Evolutionary conservation across 2,113 vertebrate species (phyloP), one percentile per base, ranked within the genome.

Genomic region (Percopsis transmontana): DNA sequence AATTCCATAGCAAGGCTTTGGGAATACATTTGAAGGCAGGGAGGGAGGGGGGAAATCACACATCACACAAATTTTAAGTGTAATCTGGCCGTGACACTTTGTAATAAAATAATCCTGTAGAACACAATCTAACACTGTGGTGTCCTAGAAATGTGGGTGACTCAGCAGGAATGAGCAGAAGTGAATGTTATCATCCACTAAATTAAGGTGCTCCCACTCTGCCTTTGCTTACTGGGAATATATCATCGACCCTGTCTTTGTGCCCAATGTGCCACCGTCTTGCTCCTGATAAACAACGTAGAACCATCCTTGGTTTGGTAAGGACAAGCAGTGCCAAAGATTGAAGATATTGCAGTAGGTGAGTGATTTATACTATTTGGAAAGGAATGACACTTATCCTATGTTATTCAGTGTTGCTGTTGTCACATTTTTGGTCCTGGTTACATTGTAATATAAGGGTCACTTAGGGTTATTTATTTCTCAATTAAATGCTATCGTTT

Each of bases 81-180:
- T 42, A 6, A 3, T 21, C 11, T 2, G 4, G 56, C 61, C 41
- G 58, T 23, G 61, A n/a, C 62, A 58, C 66, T 75, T 55, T 62
- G 40, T 61, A 62, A 73, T 70, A 33, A 45, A 73, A 81, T 64
- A 51, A 64, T 70, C 41, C 61, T 19, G 15, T 40, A 62, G 79
- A 74, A 86, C 66, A 70, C 73, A 77, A 47, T 83, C 27, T 83
- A 73, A 57, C 62, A 57, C 65, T 7, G 60, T 10, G 58, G 21
- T 66, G 78, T 77, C 83, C 68, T 53, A 70, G 72, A 76, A 76
- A 5, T 40, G 72, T 18, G 18, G 79, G 74, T 88, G 84, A 88
- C 68, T 85, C 88, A 85, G 88, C 88, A 84, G 59, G 85, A 56
- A 16, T 66, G 70, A 38, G 42, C 0, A 47, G 20, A 72, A 67